Base-by-base conservation (phyloP, 1,140 invertebrate species). In the Drosophila cardini region DNA sequence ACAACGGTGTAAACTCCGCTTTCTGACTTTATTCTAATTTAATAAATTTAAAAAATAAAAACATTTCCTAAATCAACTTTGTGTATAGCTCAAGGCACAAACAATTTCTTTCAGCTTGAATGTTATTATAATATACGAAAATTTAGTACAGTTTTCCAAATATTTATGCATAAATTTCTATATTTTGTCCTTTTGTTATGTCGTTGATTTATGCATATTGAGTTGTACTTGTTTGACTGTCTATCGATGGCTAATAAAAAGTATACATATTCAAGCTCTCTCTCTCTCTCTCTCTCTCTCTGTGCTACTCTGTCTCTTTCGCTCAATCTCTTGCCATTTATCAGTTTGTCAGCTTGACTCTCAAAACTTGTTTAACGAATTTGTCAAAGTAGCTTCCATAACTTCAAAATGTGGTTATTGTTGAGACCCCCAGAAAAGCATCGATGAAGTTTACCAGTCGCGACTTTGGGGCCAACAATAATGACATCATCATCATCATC, bases 331-430 rank as follows among this genome's bases (percentile, higher is more conserved):
- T 63, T 21, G 40, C 53, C 18, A n/a, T 40, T 45, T 57, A 13
- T 8, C 45, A 40, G 71, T 50, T 50, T 55, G 16, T 15, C 45
- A 60, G 40, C 42, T 70, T 43, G 15, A n/a, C 36, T 16, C 62
- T 76, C 58, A 36, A 83, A 86, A 87, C 83, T 87, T 87, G 83
- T 86, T 86, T 86, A 83, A 78, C 67, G 72, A 87, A 87, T 89
- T 86, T 86, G 83, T 86, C 84, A 87, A 83, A 87, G 79, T 83
- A 53, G 83, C 83, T 86, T 78, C 63, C 76, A 87, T 76, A 86
- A 87, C 83, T 86, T 87, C 69, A 70, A 26, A 45, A 50, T 63
- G 38, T 46, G 43, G 55, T 34, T 45, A 5, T 55, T 69, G 36
- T 42, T 52, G 30, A 26, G 21, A 26, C 4, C 21, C 21, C 21